A percentile compares a stretch with the other conserved stretches of the same genome.
Evolutionary conservation across 1,140 invertebrate genomes (phyloP).

Genomic region (roundworm (Caenorhabditis elegans)): DNA sequence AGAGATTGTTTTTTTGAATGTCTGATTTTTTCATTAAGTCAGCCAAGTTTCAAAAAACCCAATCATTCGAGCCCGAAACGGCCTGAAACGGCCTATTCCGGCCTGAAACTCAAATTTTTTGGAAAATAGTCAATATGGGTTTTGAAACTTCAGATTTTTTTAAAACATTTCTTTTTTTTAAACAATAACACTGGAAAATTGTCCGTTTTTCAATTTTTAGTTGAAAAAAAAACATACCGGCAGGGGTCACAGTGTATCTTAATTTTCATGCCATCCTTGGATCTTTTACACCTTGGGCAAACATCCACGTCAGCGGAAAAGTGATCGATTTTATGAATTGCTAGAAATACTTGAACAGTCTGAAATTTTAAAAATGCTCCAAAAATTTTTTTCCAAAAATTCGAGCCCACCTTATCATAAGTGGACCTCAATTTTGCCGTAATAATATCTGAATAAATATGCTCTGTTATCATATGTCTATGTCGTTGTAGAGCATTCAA

Average conservation of each 20-base stretch:
- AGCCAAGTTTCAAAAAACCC: no score
- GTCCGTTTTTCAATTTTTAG: no score
- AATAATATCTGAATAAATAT: constrained; percentile 58
- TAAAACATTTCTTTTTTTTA: no score
- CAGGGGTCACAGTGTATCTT: constrained; percentile 60
- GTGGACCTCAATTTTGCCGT: constrained; percentile 60
- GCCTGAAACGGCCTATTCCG: no score
- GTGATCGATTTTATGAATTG: constrained; percentile 65
- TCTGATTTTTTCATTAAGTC: no score
- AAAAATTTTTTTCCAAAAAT: not conserved
- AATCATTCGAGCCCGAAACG: no score
- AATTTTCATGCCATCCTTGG: constrained; percentile 59
- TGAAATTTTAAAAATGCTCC: constrained; percentile 39
- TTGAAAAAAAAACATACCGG: constrained; percentile 53
- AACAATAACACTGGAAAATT: no score
- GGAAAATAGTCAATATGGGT: no score
- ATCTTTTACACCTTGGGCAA: constrained; percentile 60
- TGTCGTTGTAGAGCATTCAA: constrained; percentile 58
- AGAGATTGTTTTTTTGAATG: no score
- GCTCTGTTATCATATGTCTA: constrained; percentile 62
- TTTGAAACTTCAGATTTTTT: no score
- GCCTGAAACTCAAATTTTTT: no score
- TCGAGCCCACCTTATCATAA: constrained; percentile 59
- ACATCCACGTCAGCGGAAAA: constrained; percentile 61
- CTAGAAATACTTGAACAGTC: constrained; percentile 62